A percentile compares a stretch with the other conserved stretches of the same genome.
These are phyloP conservation scores for Luscinia luscinia DNA, from an alignment of 2,797 vertebrate genomes.

Conservation along the genomic window DNA sequence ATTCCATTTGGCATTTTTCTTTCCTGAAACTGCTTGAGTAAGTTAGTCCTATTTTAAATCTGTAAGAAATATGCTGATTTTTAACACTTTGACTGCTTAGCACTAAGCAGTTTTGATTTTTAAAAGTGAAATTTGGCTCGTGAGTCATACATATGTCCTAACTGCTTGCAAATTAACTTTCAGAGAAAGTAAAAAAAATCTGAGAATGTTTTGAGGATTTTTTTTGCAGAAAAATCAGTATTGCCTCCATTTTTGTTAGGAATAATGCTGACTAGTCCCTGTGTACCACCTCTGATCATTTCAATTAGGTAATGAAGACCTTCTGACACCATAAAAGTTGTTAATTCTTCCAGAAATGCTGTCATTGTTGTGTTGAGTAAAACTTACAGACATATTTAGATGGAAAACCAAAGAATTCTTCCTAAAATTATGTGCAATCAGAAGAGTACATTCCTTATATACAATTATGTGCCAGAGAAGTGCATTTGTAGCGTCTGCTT, in stretches of 20 bases:
- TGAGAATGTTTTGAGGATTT: background rate
- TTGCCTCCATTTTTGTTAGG: background rate
- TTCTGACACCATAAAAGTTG: background rate
- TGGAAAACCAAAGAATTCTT: background rate
- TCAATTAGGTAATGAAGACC: background rate
- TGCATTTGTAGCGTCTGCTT: background rate
- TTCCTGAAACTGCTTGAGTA: background rate
- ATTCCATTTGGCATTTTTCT: background rate
- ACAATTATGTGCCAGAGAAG: background rate
- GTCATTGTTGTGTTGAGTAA: background rate
- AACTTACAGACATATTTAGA: background rate
- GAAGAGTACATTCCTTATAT: background rate
- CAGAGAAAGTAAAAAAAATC: background rate
- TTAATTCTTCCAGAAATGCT: background rate
- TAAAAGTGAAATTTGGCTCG: background rate
- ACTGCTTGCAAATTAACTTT: background rate
- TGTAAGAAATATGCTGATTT: slow-evolving; percentile 2
- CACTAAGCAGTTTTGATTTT: background rate
- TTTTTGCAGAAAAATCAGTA: background rate
- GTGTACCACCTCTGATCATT: background rate
- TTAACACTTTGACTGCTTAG: background rate
- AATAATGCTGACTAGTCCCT: background rate
- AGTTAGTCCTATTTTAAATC: background rate
- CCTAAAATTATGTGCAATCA: background rate
- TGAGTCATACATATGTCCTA: background rate